These are phyloP conservation scores for Sterrhoptilus dennistouni DNA, from an alignment of 2,113 vertebrate species.

Conservation along the genomic window DNA sequence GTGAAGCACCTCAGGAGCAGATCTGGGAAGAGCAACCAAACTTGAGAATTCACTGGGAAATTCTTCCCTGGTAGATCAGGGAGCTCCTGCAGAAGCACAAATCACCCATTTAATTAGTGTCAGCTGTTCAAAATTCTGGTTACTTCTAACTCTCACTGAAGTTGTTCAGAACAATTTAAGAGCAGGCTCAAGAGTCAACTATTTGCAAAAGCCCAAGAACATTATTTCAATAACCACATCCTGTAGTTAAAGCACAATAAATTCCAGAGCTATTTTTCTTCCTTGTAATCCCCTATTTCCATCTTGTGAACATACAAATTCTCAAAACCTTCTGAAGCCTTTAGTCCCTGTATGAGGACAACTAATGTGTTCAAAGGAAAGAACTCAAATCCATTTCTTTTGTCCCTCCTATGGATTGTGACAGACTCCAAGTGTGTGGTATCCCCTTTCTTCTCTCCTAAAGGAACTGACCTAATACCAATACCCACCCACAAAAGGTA, in stretches of 20 bases:
- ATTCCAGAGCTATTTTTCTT: background rate
- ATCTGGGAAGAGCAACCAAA: background rate
- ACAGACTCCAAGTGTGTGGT: background rate
- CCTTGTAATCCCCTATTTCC: background rate
- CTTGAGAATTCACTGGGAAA: background rate
- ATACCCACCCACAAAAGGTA: background rate
- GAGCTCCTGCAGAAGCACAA: background rate
- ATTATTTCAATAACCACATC: constrained; percentile 21
- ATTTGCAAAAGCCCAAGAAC: background rate
- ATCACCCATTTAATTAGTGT: background rate
- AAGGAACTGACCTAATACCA: background rate
- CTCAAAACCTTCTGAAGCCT: background rate
- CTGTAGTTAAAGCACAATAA: constrained; percentile 12
- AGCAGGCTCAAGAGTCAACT: background rate
- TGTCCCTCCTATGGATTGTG: background rate
- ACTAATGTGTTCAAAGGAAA: background rate
- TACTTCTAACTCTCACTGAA: background rate
- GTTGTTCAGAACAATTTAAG: background rate
- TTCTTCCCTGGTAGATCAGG: background rate
- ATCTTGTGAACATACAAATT: background rate
- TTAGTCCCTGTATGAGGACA: background rate
- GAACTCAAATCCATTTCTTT: background rate
- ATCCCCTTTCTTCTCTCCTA: background rate
- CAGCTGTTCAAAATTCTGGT: background rate
- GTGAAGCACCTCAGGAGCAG: background rate